A percentile compares a stretch with the other conserved stretches of the same genome.
These are phyloP conservation scores for Hyppa rectilinea DNA, from an alignment of 2,888 invertebrate genomes.

Conservation along the genomic window DNA sequence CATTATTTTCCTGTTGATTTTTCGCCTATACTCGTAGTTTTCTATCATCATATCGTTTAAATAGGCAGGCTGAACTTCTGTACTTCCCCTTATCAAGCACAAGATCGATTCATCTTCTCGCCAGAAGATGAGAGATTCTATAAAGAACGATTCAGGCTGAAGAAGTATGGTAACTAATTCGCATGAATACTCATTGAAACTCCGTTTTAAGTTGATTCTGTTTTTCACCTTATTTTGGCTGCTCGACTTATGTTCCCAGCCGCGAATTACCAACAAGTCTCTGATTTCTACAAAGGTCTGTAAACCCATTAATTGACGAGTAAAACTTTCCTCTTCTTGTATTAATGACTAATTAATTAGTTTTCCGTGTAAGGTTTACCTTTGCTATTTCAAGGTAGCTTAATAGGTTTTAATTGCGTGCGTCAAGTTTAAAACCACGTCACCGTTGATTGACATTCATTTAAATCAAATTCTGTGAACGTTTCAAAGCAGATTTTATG, in stretches of 20 bases:
- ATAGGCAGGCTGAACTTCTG: not conserved
- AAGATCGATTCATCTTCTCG: not conserved
- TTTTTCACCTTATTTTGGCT: not conserved
- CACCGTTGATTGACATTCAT: not conserved
- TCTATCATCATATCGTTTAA: not conserved
- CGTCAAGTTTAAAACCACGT: constrained; percentile 5
- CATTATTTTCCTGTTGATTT: not conserved
- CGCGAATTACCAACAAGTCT: not conserved
- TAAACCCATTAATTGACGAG: not conserved
- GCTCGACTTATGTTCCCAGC: not conserved
- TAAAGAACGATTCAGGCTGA: too few species aligned
- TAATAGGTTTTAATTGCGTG: constrained; percentile 11
- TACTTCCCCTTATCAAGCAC: not conserved
- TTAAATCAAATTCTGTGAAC: not conserved
- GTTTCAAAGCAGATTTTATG: not conserved
- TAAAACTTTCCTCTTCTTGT: constrained; percentile 31
- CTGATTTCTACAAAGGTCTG: not conserved
- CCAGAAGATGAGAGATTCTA: not conserved
- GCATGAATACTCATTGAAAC: not conserved
- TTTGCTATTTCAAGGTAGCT: constrained; percentile 23
- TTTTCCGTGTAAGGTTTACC: constrained; percentile 25
- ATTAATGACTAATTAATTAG: constrained; percentile 18
- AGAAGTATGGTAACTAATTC: not conserved
- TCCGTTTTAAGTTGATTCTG: not conserved
- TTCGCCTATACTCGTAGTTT: not conserved